These are phyloP conservation scores for Danio jaintianensis DNA, from an alignment of 2,797 vertebrate species.

Conservation along the genomic window DNA sequence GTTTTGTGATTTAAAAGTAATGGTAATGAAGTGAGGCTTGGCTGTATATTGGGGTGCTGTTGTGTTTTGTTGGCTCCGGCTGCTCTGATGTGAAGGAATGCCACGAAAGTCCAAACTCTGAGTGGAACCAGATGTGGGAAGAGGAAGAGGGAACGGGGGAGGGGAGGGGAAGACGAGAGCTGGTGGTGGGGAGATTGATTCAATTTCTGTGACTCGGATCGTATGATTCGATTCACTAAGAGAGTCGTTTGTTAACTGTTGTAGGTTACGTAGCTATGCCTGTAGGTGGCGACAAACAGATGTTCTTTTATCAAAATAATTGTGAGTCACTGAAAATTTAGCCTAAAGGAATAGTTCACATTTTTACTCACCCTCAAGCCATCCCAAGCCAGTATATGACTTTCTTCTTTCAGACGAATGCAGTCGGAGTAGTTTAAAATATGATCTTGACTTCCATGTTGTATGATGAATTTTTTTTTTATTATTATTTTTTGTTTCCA, in stretches of 20 bases:
- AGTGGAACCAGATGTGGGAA: conserved; percentile 85
- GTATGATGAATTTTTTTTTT: too few species aligned
- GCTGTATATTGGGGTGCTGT: conserved; percentile 49
- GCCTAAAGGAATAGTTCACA: not conserved
- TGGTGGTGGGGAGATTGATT: conserved; percentile 17
- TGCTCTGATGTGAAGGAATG: conserved; percentile 71
- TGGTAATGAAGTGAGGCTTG: conserved; percentile 1
- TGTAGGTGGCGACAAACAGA: not conserved
- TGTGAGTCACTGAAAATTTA: not conserved
- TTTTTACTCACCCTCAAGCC: too few species aligned
- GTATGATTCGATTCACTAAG: conserved; percentile 1
- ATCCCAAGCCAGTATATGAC: too few species aligned
- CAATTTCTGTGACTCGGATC: not conserved
- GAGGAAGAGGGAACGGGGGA: conserved; percentile 55
- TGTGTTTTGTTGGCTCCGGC: conserved; percentile 41
- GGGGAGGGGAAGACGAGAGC: conserved; percentile 60
- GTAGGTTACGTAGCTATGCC: not conserved
- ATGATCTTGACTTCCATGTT: too few species aligned
- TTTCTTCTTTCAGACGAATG: too few species aligned
- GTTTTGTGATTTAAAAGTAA: conserved; percentile 33
- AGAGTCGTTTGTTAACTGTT: not conserved
- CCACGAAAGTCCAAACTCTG: conserved; percentile 80
- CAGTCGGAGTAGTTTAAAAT: too few species aligned
- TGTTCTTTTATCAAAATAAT: not conserved
- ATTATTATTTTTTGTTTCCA: too few species aligned